Evolutionary conservation across 2,797 vertebrate genomes (phyloP).

Genomic region (Discoglossus pictus): DNA sequence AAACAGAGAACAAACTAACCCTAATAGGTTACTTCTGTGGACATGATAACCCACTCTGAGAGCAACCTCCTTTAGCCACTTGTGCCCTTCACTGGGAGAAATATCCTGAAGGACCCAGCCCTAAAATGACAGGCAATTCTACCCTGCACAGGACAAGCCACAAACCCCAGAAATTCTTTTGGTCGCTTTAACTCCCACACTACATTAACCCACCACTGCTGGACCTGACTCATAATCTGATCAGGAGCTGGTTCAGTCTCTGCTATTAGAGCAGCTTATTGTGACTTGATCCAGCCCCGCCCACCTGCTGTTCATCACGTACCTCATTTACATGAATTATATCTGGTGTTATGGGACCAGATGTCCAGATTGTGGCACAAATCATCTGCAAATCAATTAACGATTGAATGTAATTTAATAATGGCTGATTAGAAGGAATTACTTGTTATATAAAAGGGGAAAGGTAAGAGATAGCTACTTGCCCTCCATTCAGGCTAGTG

Average conservation of each 20-base stretch:
- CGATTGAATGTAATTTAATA: constrained; percentile 90
- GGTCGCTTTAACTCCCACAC: no score
- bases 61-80: no score
- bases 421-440: constrained; percentile 91
- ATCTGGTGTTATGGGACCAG: constrained; percentile 89
- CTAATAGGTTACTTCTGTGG: no score
- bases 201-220: no score
- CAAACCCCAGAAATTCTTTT: no score
- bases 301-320: constrained; percentile 63
- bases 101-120: no score
- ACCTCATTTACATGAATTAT: constrained; percentile 93
- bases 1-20: no score
- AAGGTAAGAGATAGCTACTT: constrained; percentile 80
- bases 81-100: no score
- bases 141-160: no score
- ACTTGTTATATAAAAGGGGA: constrained; percentile 80
- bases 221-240: neutral
- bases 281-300: constrained; percentile 54
- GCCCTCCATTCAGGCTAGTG: constrained; percentile 78
- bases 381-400: constrained; percentile 85
- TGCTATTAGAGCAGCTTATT: neutral
- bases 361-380: constrained; percentile 89
- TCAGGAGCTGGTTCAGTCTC: neutral
- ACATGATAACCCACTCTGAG: no score
- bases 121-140: no score